A percentile compares a stretch with the other conserved stretches of the same genome.
Evolutionary conservation across 2,113 vertebrate species (phyloP).

Genomic region (Turnix velox): DNA sequence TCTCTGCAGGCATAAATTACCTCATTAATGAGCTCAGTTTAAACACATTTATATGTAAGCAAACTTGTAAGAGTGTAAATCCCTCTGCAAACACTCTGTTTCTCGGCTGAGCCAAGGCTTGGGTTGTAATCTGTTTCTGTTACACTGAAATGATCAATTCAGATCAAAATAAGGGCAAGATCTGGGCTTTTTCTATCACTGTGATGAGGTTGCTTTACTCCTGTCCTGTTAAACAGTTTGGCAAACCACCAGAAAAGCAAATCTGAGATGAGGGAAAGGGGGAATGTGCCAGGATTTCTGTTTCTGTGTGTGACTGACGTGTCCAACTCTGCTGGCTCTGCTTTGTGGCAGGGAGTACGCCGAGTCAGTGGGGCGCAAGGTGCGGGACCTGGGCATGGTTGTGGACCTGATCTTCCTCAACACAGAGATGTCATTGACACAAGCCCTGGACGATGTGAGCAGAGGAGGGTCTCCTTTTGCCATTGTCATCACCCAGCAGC

Average conservation of each 20-base stretch:
- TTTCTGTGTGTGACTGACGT: neutral
- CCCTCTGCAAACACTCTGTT: neutral
- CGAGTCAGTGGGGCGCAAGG: constrained; percentile 94
- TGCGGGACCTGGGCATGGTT: constrained; percentile 95
- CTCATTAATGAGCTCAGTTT: neutral
- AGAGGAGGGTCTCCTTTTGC: constrained; percentile 93
- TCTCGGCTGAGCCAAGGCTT: neutral
- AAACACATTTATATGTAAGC: neutral
- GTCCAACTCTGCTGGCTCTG: neutral
- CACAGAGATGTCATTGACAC: constrained; percentile 93
- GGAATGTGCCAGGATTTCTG: neutral
- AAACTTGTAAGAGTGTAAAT: neutral
- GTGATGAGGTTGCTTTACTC: neutral
- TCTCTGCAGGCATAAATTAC: neutral
- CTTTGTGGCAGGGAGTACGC: constrained; percentile 87
- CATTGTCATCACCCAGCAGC: constrained; percentile 97
- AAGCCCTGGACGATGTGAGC: constrained; percentile 96
- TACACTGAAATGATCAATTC: neutral
- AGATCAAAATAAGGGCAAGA: neutral
- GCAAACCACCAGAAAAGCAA: neutral
- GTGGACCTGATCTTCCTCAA: constrained; percentile 99
- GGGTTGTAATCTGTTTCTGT: neutral
- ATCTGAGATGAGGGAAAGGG: neutral
- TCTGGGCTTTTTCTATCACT: neutral
- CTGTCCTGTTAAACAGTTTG: neutral